Evolutionary conservation across 2,113 vertebrate genomes (phyloP).

Genomic region (Carettochelys insculpta): DNA sequence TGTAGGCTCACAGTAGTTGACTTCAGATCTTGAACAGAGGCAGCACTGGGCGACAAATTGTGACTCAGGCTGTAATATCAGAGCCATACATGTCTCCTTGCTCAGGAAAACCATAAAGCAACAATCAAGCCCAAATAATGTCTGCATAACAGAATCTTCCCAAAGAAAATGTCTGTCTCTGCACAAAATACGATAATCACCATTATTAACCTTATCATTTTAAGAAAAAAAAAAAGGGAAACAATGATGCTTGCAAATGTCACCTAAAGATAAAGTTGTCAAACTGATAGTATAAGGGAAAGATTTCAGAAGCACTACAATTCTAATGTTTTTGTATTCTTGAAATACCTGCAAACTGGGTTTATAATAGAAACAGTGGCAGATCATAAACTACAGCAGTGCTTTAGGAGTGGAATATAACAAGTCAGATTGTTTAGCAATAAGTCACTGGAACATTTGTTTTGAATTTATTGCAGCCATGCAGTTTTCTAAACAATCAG

Average conservation of each 20-base stretch:
- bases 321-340: neutral
- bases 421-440: neutral
- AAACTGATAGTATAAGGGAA: neutral
- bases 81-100: neutral
- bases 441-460: neutral
- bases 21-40: neutral
- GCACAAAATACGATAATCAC: neutral
- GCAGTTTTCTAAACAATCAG: neutral
- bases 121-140: neutral
- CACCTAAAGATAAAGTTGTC: neutral
- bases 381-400: neutral
- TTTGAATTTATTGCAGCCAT: neutral
- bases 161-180: neutral
- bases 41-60: neutral
- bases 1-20: neutral
- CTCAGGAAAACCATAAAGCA: neutral
- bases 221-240: neutral
- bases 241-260: neutral
- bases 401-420: neutral
- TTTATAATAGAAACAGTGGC: constrained; percentile 18
- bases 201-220: neutral
- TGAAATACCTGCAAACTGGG: neutral
- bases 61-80: neutral
- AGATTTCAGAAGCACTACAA: neutral
- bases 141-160: neutral